Percentiles rank a stretch among this genome's conserved stretches.
These are phyloP conservation scores for Drosophila littoralis DNA, from an alignment of 1,140 invertebrate genomes.

Conservation along the genomic window DNA sequence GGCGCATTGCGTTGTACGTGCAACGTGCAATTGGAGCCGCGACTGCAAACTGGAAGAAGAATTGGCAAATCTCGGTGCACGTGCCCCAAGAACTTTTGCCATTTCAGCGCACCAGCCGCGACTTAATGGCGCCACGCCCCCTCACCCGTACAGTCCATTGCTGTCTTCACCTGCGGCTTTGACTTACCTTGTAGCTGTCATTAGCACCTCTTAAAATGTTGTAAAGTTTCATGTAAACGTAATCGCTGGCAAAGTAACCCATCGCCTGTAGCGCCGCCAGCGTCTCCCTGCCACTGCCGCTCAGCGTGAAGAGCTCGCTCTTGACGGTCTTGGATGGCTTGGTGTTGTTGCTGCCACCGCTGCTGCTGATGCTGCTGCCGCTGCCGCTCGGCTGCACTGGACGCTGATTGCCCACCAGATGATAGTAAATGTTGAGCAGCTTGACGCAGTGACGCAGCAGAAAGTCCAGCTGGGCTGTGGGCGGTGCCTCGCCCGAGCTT, in stretches of 20 bases:
- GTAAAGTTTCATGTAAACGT: conserved; percentile 91
- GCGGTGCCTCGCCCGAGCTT: conserved; percentile 42
- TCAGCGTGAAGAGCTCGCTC: conserved; percentile 84
- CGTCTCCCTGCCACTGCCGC: conserved; percentile 49
- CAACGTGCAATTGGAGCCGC: conserved; percentile 38
- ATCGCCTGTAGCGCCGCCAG: conserved; percentile 77
- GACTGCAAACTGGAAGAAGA: conserved; percentile 25
- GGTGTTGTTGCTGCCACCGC: conserved; percentile 8
- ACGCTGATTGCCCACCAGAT: conserved; percentile 89
- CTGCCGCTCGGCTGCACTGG: conserved; percentile 39
- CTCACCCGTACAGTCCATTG: background rate
- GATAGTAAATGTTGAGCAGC: conserved; percentile 90
- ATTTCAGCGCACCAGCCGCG: conserved; percentile 57
- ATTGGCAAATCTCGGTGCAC: conserved; percentile 71
- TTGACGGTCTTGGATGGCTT: conserved; percentile 85
- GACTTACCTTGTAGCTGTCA: conserved; percentile 89
- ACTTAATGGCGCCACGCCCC: conserved; percentile 65
- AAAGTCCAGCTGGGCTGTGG: conserved; percentile 59
- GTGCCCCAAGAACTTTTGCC: conserved; percentile 74
- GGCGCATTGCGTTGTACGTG: conserved; percentile 74
- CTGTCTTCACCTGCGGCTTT: conserved; percentile 39
- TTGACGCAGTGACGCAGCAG: conserved; percentile 88
- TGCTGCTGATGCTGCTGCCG: conserved; percentile 9
- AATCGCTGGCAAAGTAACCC: conserved; percentile 87
- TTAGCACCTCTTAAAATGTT: conserved; percentile 90